Evolutionary conservation across 2,888 invertebrate genomes (phyloP).

Genomic region (Pandemis cinnamomeana): DNA sequence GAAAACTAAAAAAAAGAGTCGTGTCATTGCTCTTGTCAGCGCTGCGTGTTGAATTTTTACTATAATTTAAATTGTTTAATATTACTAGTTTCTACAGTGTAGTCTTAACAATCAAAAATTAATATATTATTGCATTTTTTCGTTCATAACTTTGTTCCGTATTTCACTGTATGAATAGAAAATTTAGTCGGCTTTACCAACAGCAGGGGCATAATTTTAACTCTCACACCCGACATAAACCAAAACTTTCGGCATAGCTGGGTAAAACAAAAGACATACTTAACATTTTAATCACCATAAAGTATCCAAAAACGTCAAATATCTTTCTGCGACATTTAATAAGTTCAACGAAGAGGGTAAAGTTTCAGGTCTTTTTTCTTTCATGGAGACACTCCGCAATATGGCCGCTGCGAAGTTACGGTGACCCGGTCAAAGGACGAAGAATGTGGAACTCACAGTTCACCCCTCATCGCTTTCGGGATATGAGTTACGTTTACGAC

Average conservation of each 20-base stretch:
- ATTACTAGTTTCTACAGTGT: too few species aligned
- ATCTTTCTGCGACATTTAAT: conserved; percentile 54
- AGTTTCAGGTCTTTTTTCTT: conserved; percentile 64
- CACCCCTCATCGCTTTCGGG: conserved; percentile 58
- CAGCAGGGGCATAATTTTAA: conserved; percentile 20
- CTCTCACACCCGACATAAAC: conserved; percentile 19
- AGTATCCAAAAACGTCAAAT: conserved; percentile 51
- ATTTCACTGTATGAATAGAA: conserved; percentile 31
- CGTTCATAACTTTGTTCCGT: background rate
- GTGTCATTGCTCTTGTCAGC: too few species aligned
- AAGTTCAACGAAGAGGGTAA: conserved; percentile 57
- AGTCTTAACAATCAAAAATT: background rate
- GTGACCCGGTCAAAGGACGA: conserved; percentile 72
- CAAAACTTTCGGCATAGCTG: conserved; percentile 40
- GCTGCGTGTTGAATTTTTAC: too few species aligned
- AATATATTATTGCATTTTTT: background rate
- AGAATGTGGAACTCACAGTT: conserved; percentile 58
- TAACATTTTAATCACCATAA: conserved; percentile 53
- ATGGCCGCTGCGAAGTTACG: conserved; percentile 65
- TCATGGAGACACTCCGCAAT: conserved; percentile 67
- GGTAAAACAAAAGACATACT: conserved; percentile 43
- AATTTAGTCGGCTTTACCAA: conserved; percentile 37
- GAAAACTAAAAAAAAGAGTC: too few species aligned
- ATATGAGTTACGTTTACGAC: conserved; percentile 57
- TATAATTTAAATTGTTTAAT: too few species aligned